Evolutionary conservation across 2,888 invertebrate genomes (phyloP).

Genomic region (Drosophila crucigera): DNA sequence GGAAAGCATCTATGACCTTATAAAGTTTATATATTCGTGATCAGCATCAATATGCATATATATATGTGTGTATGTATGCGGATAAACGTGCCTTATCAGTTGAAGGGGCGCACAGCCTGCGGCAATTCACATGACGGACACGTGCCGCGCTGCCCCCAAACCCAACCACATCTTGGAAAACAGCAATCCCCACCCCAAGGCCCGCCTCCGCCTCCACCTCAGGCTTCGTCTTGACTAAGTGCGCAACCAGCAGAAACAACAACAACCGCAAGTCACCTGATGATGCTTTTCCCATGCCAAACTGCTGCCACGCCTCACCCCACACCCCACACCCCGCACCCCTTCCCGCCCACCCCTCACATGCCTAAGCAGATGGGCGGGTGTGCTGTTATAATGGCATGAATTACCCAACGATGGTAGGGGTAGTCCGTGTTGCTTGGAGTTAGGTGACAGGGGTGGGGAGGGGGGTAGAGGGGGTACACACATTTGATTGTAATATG

Average conservation of each 20-base stretch:
- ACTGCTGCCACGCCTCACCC: slow-evolving; percentile 14
- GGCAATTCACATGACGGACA: slow-evolving; percentile 45
- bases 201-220: neutral
- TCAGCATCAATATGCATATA: neutral
- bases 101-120: slow-evolving; percentile 51
- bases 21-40: neutral
- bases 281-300: slow-evolving; percentile 67
- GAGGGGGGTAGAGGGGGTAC: neutral
- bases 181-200: slow-evolving; percentile 20
- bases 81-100: slow-evolving; percentile 67
- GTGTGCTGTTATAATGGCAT: slow-evolving; percentile 22
- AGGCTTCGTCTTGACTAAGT: slow-evolving; percentile 36
- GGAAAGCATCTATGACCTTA: neutral
- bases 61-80: neutral
- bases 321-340: neutral
- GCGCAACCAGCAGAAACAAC: slow-evolving; percentile 37
- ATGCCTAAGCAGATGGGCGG: slow-evolving; percentile 39
- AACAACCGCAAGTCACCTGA: slow-evolving; percentile 65
- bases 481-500: slow-evolving; percentile 55
- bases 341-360: slow-evolving; percentile 6
- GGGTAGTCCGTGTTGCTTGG: neutral
- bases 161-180: neutral
- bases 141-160: slow-evolving; percentile 3
- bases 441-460: neutral
- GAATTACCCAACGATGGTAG: slow-evolving; percentile 6